Base-by-base conservation (phyloP, 2,888 invertebrate species). In the Sabatieria punctata region DNA sequence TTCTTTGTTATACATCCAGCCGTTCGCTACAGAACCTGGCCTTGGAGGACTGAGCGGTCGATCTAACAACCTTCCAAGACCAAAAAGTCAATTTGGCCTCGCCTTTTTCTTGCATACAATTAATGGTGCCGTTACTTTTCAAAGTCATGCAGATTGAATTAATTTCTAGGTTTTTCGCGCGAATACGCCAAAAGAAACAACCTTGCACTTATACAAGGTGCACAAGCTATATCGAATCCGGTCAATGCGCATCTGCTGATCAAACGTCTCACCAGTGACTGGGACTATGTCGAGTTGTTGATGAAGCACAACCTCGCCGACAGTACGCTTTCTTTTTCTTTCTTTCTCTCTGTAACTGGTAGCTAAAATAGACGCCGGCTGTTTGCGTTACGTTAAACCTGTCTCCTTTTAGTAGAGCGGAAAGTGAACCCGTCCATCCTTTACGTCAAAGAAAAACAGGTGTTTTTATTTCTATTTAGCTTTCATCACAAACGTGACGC, bases 361-460 rank as follows among this genome's bases (percentile, higher is more conserved):
- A 54, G 76, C 77, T n/a, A n/a, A 55, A 85, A 84, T 65, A 75
- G 85, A 6, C n/a, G 19, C 38, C 38, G 11, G 11, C n/a, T 24
- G 13, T 1, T 21, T 24, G n/a, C 26, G 21, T 41, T 23, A 45
- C 41, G 1, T 18, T 18, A 2, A 1, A 43, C 22, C 15, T 45
- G 1, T 22, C n/a, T 11, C 4, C 66, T 85, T 91, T 66, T 91
- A 91, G n/a, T n/a, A n/a, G n/a, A n/a, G n/a, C n/a, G n/a, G n/a
- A n/a, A n/a, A n/a, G n/a, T n/a, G n/a, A n/a, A n/a, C n/a, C n/a
- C n/a, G n/a, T n/a, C n/a, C n/a, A n/a, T n/a, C n/a, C n/a, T n/a
- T n/a, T n/a, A n/a, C n/a, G n/a, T n/a, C n/a, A n/a, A n/a, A n/a
- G n/a, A n/a, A n/a, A n/a, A n/a, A n/a, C n/a, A n/a, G n/a, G n/a